phyloP scores from a whole-genome alignment of 1,140 invertebrate species.

The silkworm (Bombyx mori) region ASM3026992v2 NC_085129.1:20169001-20169500 shows the following conservation, averaged over 20 bases:
- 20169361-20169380: no score
- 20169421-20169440: no score
- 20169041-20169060: slow-evolving; percentile 5
- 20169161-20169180: slow-evolving; percentile 71
- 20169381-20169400: no score
- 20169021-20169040: slow-evolving; percentile 11
- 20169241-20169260: not conserved
- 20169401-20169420: no score
- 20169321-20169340: no score
- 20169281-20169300: no score
- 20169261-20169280: no score
- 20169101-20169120: slow-evolving; percentile 6
- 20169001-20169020: not conserved
- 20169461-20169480: no score
- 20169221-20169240: slow-evolving; percentile 26
- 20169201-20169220: slow-evolving; percentile 81
- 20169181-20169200: slow-evolving; percentile 80
- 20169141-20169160: slow-evolving; percentile 64
- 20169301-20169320: no score
- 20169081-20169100: slow-evolving; percentile 20
- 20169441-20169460: no score
- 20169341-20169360: no score
- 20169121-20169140: slow-evolving; percentile 50
- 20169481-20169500: no score
- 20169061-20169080: slow-evolving; percentile 9